Evolutionary conservation across 92 coral and sea anemone species (phyloP).

Genomic region (Parazoanthus darwini): DNA sequence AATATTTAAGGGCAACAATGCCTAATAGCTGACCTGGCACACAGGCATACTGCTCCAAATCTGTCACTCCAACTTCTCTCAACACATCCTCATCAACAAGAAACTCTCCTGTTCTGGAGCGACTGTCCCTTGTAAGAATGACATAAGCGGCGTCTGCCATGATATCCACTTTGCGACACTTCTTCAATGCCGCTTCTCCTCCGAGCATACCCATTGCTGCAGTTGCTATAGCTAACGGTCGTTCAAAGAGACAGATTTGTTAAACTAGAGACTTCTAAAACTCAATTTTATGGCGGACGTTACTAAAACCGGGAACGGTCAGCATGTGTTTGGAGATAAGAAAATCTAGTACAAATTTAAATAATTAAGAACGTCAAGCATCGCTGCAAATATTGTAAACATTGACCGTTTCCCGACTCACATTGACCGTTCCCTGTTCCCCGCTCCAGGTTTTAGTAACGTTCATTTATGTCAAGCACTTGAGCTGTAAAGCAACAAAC

Average conservation of each 20-base stretch:
- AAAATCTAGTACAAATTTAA: too few species aligned
- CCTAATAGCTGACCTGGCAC: constrained; percentile 73
- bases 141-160: constrained; percentile 98
- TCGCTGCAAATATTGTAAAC: too few species aligned
- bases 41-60: constrained; percentile 80
- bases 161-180: constrained; percentile 87
- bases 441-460: too few species aligned
- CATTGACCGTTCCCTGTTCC: too few species aligned
- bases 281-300: too few species aligned
- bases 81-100: constrained; percentile 91
- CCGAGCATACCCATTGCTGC: constrained; percentile 93
- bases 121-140: constrained; percentile 86
- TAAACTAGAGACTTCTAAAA: too few species aligned
- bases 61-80: constrained; percentile 83
- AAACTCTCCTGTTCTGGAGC: constrained; percentile 94
- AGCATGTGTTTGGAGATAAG: too few species aligned
- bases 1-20: not conserved
- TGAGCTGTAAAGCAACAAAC: too few species aligned
- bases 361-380: too few species aligned
- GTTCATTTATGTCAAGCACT: too few species aligned
- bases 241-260: not conserved
- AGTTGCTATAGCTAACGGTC: constrained; percentile 71
- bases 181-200: constrained; percentile 71
- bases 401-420: too few species aligned
- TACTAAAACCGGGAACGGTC: too few species aligned